Evolutionary conservation across 1,140 invertebrate species (phyloP), one percentile per base, ranked within the genome.

Genomic region (Drosophila mojavensis): DNA sequence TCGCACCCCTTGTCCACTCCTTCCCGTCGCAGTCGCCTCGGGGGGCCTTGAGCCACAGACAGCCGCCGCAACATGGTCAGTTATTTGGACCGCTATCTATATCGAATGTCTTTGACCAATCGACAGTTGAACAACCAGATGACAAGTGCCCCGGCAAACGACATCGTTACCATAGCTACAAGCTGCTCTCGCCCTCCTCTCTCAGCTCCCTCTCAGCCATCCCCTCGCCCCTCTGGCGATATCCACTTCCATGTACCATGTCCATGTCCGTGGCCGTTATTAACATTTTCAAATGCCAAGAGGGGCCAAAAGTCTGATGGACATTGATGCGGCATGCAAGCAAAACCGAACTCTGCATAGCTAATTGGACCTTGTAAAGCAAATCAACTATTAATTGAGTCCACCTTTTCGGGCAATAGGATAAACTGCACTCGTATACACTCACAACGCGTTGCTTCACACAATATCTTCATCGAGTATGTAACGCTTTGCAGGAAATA

Each of bases 361-460:
- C 78, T 85, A 86, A 85, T 85, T 85, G 82, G 75, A 68, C 60
- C 77, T 58, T 53, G 67, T 53, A 66, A 59, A 61, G 66, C 63
- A 72, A 72, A 45, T 51, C 45, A 62, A 51, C 56, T 68, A 68
- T 68, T 68, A 84, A 68, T 69, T 80, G 51, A 53, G 43, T 72
- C 17, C 64, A 47, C 43, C 30, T 56, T 45, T 63, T 61, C 11
- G 33, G 56, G 28, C 45, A 60, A 59, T 62, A n/a, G 36, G 9
- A 43, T 56, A n/a, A 7, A 11, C 56, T 47, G 43, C 51, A 53
- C 10, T 15, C 11, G 4, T 5, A 54, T 54, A 36, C 53, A 4
- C 51, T 53, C 26, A 15, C 3, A 7, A 9, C 15, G n/a, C 5
- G 5, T 5, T 48, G 47, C 10, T 2, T 1, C 15, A 3, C 15